A percentile compares a stretch with the other conserved stretches of the same genome.
phyloP scores from a whole-genome alignment of 2,888 invertebrate species.

The Drosophila neotestacea region DNA sequence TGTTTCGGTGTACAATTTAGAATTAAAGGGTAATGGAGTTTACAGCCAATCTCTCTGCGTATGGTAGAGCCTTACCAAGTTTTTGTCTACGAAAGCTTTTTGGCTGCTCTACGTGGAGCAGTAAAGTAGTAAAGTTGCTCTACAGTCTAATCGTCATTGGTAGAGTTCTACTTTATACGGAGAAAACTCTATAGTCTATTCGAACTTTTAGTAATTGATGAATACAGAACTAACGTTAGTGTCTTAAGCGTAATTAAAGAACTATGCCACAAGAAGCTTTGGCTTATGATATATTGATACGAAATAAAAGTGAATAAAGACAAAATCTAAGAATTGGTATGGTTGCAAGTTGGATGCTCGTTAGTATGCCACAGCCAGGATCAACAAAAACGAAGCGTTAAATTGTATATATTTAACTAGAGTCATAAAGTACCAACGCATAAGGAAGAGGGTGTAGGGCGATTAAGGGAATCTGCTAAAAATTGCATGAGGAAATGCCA shows the following conservation, averaged over 20 bases:
- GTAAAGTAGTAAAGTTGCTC: no score
- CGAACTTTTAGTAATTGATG: neutral
- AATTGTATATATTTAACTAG: slow-evolving; percentile 73
- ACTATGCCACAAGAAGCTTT: neutral
- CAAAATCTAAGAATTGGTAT: slow-evolving; percentile 13
- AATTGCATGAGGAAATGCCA: slow-evolving; percentile 83
- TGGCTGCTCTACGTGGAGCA: no score
- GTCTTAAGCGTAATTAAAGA: neutral
- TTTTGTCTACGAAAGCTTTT: no score
- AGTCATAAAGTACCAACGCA: slow-evolving; percentile 44
- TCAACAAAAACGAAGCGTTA: slow-evolving; percentile 59
- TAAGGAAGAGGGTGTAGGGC: neutral
- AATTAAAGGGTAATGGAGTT: no score
- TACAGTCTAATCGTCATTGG: no score
- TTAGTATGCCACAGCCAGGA: slow-evolving; percentile 37
- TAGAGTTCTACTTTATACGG: no score
- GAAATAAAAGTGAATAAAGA: slow-evolving; percentile 7
- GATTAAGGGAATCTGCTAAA: slow-evolving; percentile 50
- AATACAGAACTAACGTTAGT: neutral
- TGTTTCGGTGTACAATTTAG: no score
- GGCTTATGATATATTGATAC: slow-evolving; percentile 1
- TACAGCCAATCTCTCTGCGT: no score
- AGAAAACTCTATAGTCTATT: no score
- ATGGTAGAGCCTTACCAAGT: no score
- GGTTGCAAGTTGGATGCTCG: slow-evolving; percentile 35